phyloP scores from a whole-genome alignment of 2,797 vertebrate species.

The Cetoscarus ocellatus region DNA sequence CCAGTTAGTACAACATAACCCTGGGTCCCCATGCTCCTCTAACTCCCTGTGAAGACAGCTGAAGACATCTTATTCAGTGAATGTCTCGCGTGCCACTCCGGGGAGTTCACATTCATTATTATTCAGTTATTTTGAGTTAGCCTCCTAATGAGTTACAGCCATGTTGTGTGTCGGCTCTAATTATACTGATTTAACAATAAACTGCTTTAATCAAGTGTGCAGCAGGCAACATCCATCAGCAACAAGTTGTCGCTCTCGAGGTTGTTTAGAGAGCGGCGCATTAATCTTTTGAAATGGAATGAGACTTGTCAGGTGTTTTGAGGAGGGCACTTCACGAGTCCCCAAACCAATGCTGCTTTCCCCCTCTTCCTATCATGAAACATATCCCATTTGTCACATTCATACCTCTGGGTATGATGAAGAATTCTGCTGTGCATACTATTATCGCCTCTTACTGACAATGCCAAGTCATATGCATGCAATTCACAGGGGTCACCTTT shows the following conservation, averaged over 20 bases:
- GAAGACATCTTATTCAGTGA: background rate
- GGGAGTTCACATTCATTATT: constrained; percentile 14
- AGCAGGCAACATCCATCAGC: constrained; percentile 41
- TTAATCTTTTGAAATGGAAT: constrained; percentile 71
- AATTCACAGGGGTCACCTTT: constrained; percentile 84
- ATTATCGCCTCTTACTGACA: constrained; percentile 74
- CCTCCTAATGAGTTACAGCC: constrained; percentile 39
- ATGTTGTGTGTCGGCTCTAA: constrained; percentile 48
- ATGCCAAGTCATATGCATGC: constrained; percentile 65
- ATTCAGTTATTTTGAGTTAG: constrained; percentile 36
- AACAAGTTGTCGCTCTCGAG: constrained; percentile 42
- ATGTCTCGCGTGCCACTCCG: background rate
- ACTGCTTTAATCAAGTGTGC: constrained; percentile 59
- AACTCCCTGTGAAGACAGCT: background rate
- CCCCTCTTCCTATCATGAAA: constrained; percentile 34
- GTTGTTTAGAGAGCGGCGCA: constrained; percentile 54
- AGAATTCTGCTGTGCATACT: constrained; percentile 70
- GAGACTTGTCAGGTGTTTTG: constrained; percentile 61
- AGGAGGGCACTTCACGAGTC: constrained; percentile 39
- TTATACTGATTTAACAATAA: constrained; percentile 60
- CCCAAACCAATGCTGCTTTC: constrained; percentile 51
- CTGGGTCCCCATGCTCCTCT: background rate
- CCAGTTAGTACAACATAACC: background rate
- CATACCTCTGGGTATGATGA: constrained; percentile 63
- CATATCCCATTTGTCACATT: constrained; percentile 72